Conservation (phyloP, 1,140 invertebrate genomes). For the Philotrypesis tridentata region DNA sequence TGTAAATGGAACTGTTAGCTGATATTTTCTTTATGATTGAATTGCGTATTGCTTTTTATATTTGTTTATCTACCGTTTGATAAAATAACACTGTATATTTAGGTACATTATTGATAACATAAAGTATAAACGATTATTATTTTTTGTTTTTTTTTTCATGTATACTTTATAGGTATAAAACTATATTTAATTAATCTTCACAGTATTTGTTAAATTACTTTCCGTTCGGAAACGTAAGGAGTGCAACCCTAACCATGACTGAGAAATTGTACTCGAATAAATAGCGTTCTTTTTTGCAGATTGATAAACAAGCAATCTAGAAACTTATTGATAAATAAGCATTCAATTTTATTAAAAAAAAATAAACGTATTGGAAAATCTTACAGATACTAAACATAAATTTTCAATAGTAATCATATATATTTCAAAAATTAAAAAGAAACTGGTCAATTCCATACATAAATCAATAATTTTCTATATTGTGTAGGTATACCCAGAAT, state of each 20-base stretch:
- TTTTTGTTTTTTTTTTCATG: no score
- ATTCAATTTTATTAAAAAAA: neutral
- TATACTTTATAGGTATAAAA: neutral
- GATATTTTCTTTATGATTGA: neutral
- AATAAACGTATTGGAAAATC: neutral
- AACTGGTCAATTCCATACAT: neutral
- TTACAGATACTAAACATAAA: no score
- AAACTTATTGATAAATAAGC: neutral
- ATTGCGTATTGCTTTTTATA: neutral
- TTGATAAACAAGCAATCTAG: neutral
- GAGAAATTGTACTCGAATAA: neutral
- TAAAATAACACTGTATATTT: neutral
- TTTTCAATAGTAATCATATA: neutral
- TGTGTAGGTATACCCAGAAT: neutral
- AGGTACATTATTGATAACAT: neutral
- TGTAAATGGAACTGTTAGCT: neutral
- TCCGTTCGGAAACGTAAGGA: slow-evolving; percentile 2
- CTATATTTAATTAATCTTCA: neutral
- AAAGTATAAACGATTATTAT: neutral
- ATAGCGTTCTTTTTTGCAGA: neutral
- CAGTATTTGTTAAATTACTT: neutral
- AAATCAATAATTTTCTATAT: neutral
- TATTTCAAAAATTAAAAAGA: neutral
- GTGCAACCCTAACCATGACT: neutral
- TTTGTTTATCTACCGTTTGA: neutral